Evolutionary conservation across 2,113 vertebrate species (phyloP).

Genomic region (Panthera leo): DNA sequence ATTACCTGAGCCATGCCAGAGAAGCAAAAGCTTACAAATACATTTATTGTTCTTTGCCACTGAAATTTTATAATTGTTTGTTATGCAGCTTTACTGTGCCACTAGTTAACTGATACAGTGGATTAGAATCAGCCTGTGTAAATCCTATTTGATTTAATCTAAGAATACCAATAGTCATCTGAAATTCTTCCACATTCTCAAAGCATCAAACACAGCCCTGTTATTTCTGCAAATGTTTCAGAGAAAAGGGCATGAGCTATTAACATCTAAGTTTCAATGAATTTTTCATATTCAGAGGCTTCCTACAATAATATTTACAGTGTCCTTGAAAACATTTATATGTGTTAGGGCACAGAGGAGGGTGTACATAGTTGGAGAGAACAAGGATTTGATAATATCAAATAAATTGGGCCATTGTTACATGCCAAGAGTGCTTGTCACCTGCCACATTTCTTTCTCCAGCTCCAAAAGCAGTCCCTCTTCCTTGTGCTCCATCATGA

Average conservation of each 20-base stretch:
- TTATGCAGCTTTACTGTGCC: not conserved
- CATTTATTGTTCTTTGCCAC: not conserved
- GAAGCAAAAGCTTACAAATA: slow-evolving; percentile 13
- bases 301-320: slow-evolving; percentile 45
- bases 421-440: slow-evolving; percentile 36
- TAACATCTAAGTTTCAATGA: slow-evolving; percentile 8
- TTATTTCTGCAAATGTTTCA: not conserved
- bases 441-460: not conserved
- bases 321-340: slow-evolving; percentile 33
- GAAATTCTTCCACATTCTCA: slow-evolving; percentile 12
- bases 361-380: not conserved
- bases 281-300: not conserved
- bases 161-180: slow-evolving; percentile 18
- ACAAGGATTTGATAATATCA: not conserved
- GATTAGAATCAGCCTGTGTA: not conserved
- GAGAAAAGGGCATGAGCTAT: not conserved
- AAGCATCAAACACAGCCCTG: not conserved
- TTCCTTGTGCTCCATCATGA: slow-evolving; percentile 13
- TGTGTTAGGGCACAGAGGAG: not conserved
- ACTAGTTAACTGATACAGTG: not conserved
- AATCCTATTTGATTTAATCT: not conserved
- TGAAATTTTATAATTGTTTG: slow-evolving; percentile 44
- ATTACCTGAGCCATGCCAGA: not conserved
- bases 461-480: not conserved
- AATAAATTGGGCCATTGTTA: slow-evolving; percentile 39